These are phyloP conservation scores for Calameuta idolon DNA, from an alignment of 2,888 invertebrate genomes.

Conservation along the genomic window DNA sequence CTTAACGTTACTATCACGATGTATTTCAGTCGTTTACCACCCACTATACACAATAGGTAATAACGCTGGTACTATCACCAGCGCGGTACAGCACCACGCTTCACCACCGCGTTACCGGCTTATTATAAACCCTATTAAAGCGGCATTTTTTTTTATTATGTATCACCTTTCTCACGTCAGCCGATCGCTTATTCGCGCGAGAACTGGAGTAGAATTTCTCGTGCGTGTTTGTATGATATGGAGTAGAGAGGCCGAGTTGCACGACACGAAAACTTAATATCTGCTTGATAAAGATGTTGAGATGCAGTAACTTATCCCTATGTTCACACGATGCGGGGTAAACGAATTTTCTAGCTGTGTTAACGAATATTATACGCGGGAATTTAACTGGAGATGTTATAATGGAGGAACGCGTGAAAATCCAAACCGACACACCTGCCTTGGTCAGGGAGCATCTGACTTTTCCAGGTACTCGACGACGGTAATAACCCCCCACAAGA, in stretches of 20 bases:
- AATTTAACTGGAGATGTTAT: not conserved
- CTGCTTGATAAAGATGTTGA: not conserved
- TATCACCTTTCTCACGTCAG: not conserved
- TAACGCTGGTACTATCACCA: not conserved
- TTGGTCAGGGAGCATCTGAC: not conserved
- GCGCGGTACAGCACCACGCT: not conserved
- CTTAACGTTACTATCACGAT: slow-evolving; percentile 11
- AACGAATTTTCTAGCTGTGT: not conserved
- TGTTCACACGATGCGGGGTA: not conserved
- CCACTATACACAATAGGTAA: not conserved
- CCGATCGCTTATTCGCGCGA: not conserved
- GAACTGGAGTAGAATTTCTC: not conserved
- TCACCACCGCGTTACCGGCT: not conserved
- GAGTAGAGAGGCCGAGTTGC: not conserved
- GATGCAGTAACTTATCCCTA: not conserved
- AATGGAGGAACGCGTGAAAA: slow-evolving; percentile 25
- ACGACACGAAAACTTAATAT: not conserved
- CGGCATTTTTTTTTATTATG: not conserved
- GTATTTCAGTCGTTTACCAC: not conserved
- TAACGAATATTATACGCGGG: not conserved
- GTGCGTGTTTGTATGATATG: not conserved
- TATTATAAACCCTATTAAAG: not conserved
- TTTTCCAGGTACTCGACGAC: not conserved
- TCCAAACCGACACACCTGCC: slow-evolving; percentile 39
- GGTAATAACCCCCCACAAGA: not conserved